phyloP scores from a whole-genome alignment of 2,797 vertebrate species.

The Apodemus agrarius region DNA sequence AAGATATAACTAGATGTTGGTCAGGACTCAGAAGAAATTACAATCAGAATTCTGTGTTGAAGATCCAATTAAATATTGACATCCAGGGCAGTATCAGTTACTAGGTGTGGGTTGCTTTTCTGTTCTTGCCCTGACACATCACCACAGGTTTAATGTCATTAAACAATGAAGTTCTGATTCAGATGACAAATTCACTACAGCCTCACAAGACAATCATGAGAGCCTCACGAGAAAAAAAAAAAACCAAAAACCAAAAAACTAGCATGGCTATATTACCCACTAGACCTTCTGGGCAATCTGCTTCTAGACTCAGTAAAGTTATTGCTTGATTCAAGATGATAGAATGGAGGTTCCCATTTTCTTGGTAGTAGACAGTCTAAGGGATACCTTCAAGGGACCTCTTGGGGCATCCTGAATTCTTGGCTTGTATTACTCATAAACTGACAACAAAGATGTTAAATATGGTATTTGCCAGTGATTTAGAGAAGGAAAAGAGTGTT shows the following conservation, averaged over 20 bases:
- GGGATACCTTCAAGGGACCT: neutral
- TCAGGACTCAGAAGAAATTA: slow-evolving; percentile 20
- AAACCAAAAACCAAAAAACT: too few species aligned
- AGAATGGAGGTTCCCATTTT: neutral
- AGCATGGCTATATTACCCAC: neutral
- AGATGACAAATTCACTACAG: neutral
- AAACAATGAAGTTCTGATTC: neutral
- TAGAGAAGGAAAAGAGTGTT: neutral
- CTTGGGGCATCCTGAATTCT: neutral
- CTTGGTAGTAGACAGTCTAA: neutral
- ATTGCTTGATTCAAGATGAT: neutral
- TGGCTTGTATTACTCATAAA: neutral
- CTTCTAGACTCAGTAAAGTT: neutral
- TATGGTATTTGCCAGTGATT: neutral
- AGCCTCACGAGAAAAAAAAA: neutral
- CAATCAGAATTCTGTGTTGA: neutral
- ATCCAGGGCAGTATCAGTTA: neutral
- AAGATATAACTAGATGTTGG: neutral
- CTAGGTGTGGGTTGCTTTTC: neutral
- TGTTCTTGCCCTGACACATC: neutral
- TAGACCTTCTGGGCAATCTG: neutral
- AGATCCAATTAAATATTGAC: neutral
- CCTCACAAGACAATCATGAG: neutral
- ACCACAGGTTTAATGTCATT: neutral
- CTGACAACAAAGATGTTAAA: neutral